Percentiles rank a stretch among this genome's conserved stretches.
phyloP scores from a whole-genome alignment of 2,888 invertebrate species.

The Spodoptera littoralis region DNA sequence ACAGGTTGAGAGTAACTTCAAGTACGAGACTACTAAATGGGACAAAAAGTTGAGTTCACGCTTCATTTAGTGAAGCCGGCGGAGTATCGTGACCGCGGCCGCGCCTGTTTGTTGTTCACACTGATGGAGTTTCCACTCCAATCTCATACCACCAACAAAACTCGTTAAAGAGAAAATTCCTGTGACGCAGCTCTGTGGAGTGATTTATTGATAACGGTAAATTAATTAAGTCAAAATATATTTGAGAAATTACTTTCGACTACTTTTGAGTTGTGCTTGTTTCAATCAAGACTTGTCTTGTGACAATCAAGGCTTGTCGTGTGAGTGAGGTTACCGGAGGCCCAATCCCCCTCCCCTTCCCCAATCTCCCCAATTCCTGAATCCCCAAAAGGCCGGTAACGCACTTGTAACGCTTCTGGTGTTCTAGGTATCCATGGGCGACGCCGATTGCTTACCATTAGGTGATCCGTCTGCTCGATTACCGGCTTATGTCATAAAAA shows the following conservation, averaged over 20 bases:
- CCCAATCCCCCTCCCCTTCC: too few relatives aligned
- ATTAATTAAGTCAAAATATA: conserved; percentile 45
- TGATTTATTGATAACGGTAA: conserved; percentile 39
- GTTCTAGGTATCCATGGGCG: too few relatives aligned
- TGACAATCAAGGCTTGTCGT: too few relatives aligned
- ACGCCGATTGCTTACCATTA: too few relatives aligned
- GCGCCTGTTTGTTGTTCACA: conserved; percentile 35
- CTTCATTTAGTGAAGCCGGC: conserved; percentile 47
- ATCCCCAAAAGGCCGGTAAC: too few relatives aligned
- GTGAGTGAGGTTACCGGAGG: too few relatives aligned
- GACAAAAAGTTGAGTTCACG: conserved; percentile 48
- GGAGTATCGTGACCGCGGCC: conserved; percentile 16
- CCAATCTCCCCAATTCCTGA: too few relatives aligned
- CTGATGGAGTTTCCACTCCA: conserved; percentile 44
- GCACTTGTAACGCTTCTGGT: too few relatives aligned
- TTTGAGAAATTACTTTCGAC: conserved; percentile 14
- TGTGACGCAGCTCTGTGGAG: conserved; percentile 13
- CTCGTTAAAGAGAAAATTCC: conserved; percentile 52
- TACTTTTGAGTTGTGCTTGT: too few relatives aligned
- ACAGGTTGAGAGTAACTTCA: conserved; percentile 53
- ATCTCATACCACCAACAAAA: conserved; percentile 45
- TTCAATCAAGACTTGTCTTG: too few relatives aligned
- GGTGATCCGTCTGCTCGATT: too few relatives aligned
- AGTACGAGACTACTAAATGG: conserved; percentile 42
- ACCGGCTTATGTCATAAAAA: too few relatives aligned